Evolutionary conservation across 1,140 invertebrate species (phyloP), one percentile per base, ranked within the genome.

Genomic region (Rhyzopertha dominica): DNA sequence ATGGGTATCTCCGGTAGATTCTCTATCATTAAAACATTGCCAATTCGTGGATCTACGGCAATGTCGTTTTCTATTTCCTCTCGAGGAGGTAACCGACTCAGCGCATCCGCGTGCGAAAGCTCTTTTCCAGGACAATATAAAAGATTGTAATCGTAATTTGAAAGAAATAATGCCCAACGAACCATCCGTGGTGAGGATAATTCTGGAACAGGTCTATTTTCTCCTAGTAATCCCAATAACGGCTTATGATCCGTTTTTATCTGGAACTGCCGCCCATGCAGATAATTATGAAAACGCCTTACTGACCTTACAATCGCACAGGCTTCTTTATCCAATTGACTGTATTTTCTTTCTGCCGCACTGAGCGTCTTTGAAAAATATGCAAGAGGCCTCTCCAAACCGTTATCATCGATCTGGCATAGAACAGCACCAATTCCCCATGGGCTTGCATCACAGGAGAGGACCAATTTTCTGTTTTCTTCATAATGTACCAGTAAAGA

Each of bases 391-490:
- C 26, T 23, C 39, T 43, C 42, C 8, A 14, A 12, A 16, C 43
- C 40, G 28, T 51, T 20, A 45, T 23, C 47, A n/a, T 30, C 12
- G 4, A 17, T 26, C 20, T 54, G 48, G 14, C 41, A 46, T 13
- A 53, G 28, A 5, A 53, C 53, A 14, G 28, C 42, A 3, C 36
- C 50, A 8, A 55, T 23, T 12, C 53, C 53, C 22, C 38, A 44
- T 1, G 44, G 26, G 38, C 16, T 31, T 14, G 65, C 43, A 41
- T 77, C 75, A 43, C 65, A 69, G 38, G 49, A 14, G 9, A 43
- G 32, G 10, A 35, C 12, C 17, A 43, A n/a, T 22, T 9, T 5
- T 10, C 17, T 36, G 5, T 35, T 35, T 17, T n/a, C 9, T 8
- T 59, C 51, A 69, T 68, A 59, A 64, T 64, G 48, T 20, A 51